Evolutionary conservation across 2,113 vertebrate species (phyloP).

Genomic region (Xiphophorus couchianus): DNA sequence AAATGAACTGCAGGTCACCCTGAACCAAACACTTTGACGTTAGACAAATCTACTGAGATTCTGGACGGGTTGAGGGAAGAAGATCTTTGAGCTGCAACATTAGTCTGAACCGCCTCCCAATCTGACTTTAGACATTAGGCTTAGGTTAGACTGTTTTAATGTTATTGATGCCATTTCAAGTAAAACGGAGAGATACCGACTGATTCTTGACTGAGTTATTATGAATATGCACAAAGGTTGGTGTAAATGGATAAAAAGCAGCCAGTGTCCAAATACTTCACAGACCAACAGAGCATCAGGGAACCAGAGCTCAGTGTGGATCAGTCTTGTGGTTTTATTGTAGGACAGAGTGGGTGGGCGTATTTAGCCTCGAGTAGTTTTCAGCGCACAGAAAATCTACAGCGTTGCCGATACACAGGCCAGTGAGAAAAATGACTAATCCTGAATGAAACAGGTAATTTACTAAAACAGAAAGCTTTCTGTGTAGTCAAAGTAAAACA

Average conservation of each 20-base stretch:
- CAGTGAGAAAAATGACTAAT: neutral
- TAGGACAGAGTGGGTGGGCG: neutral
- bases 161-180: no score
- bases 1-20: neutral
- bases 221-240: neutral
- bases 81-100: neutral
- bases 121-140: neutral
- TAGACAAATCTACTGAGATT: neutral
- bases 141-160: neutral
- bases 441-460: neutral
- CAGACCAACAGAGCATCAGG: neutral
- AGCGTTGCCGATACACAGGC: neutral
- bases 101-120: neutral
- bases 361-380: neutral
- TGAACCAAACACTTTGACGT: neutral
- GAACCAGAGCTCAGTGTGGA: neutral
- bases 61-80: neutral
- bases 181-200: neutral
- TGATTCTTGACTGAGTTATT: neutral
- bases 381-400: no score
- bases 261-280: neutral
- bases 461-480: neutral
- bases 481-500: neutral
- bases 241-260: neutral
- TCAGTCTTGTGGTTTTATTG: neutral